phyloP scores from a whole-genome alignment of 1,140 invertebrate genomes.

The Maconellicoccus hirsutus region DNA sequence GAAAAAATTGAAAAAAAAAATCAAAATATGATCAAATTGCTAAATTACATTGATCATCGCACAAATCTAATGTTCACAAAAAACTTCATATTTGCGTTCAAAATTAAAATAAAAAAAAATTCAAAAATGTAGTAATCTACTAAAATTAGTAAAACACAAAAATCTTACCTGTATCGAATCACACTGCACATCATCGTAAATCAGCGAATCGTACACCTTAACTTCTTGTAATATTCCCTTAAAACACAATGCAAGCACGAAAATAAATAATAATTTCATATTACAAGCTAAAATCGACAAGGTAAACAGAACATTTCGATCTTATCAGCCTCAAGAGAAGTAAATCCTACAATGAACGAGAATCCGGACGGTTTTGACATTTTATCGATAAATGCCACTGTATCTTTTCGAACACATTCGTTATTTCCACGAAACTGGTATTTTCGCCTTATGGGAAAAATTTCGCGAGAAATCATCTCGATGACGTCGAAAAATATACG shows the following conservation, averaged over 20 bases:
- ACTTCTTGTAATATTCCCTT: constrained; percentile 65
- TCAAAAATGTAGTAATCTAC: not conserved
- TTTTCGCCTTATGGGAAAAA: not conserved
- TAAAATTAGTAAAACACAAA: constrained; percentile 14
- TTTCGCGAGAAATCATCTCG: not conserved
- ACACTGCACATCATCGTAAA: constrained; percentile 56
- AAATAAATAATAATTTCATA: constrained; percentile 16
- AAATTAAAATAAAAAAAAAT: no score
- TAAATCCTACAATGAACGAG: no score
- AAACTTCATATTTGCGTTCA: no score
- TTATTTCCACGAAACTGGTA: not conserved
- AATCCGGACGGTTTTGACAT: not conserved
- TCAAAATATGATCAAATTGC: no score
- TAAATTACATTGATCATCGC: no score
- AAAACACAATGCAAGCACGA: constrained; percentile 34
- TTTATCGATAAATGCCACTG: not conserved
- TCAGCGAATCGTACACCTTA: constrained; percentile 52
- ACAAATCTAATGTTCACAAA: no score
- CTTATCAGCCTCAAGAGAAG: no score
- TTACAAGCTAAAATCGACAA: not conserved
- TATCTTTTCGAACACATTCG: not conserved
- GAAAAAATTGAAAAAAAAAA: no score
- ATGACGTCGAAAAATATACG: no score
- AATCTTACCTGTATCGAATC: constrained; percentile 43
- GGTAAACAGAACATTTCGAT: not conserved